Evolutionary conservation across 2,113 vertebrate species (phyloP).

Genomic region (Aepyceros melampus): DNA sequence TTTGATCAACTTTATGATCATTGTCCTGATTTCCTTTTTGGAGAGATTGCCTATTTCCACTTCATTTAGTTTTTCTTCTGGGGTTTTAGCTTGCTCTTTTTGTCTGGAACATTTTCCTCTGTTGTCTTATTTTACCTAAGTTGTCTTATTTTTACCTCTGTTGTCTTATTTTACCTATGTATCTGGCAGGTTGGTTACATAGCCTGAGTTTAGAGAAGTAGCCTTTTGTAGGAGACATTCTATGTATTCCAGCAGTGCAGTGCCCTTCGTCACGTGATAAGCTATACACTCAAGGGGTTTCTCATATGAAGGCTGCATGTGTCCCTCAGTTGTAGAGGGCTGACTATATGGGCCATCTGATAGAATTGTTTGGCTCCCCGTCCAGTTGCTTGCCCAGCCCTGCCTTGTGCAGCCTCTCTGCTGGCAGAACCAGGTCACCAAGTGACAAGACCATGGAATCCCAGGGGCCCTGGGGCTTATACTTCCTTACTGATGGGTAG

Average conservation of each 20-base stretch:
- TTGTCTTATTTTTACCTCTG: not conserved
- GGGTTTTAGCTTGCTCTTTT: not conserved
- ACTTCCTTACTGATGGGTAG: not conserved
- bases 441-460: too few species aligned
- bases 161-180: not conserved
- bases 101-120: not conserved
- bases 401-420: accelerated
- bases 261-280: not conserved
- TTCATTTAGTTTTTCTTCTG: not conserved
- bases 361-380: accelerated
- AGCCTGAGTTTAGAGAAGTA: not conserved
- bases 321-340: not conserved
- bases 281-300: not conserved
- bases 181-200: not conserved
- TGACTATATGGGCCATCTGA: not conserved
- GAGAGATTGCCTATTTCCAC: not conserved
- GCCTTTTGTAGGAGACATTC: not conserved
- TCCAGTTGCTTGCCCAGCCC: not conserved
- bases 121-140: not conserved
- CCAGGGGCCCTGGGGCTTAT: not conserved
- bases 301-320: not conserved
- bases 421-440: not conserved
- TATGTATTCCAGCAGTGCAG: not conserved
- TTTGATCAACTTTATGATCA: not conserved
- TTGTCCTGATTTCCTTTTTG: not conserved